Evolutionary conservation across 2,888 invertebrate species (phyloP).

Genomic region (Apoderus coryli): DNA sequence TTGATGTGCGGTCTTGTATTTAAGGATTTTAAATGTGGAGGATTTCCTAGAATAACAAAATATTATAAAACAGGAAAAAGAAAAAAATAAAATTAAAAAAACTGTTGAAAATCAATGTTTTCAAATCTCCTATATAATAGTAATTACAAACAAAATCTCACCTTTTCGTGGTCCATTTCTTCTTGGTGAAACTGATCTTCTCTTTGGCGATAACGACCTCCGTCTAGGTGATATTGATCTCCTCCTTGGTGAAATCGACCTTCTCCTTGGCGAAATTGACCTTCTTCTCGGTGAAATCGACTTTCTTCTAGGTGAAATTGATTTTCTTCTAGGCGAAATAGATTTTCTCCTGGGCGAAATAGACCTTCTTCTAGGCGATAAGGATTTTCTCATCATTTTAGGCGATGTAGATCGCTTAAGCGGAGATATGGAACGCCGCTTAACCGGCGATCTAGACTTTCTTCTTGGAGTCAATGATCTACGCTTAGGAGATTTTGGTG

Average conservation of each 20-base stretch:
- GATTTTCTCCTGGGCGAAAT: conserved; percentile 14
- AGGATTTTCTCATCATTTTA: conserved; percentile 16
- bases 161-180: no score
- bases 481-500: conserved; percentile 19
- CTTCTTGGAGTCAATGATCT: conserved; percentile 21
- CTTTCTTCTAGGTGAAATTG: conserved; percentile 13
- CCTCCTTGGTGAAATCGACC: conserved; percentile 17
- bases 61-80: no score
- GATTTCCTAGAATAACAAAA: no score
- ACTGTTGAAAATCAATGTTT: conserved; percentile 9
- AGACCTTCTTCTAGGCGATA: conserved; percentile 12
- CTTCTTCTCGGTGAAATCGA: conserved; percentile 5
- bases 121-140: no score
- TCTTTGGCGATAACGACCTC: conserved; percentile 6
- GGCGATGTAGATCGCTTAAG: conserved; percentile 23
- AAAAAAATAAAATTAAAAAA: no score
- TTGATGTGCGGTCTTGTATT: conserved; percentile 17
- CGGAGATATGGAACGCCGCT: conserved; percentile 16
- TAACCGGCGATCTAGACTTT: conserved; percentile 10
- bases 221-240: conserved; percentile 11
- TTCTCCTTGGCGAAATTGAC: conserved; percentile 15
- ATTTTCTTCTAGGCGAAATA: conserved; percentile 13
- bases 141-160: no score
- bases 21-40: no score
- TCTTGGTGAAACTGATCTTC: conserved; percentile 20